Percentiles rank a stretch among this genome's conserved stretches.
Conservation (phyloP, 2,113 vertebrate species). For the Poeciliopsis turrubarensis region DNA sequence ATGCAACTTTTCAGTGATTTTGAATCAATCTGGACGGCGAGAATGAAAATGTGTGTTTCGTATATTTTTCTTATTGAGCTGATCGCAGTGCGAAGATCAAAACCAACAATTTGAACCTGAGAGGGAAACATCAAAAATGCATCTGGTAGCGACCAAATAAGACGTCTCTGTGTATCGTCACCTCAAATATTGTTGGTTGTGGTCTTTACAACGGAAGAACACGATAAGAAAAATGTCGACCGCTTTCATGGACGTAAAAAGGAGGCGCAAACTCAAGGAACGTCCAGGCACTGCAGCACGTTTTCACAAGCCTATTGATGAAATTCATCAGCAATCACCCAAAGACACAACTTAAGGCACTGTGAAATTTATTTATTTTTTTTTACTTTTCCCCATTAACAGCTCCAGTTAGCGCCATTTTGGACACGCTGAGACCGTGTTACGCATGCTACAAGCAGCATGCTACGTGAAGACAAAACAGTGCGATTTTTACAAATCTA, state of each 20-base stretch:
- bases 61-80: slow-evolving; percentile 20
- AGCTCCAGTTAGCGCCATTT: neutral
- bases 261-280: slow-evolving; percentile 39
- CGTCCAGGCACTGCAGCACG: slow-evolving; percentile 36
- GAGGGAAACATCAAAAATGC: neutral
- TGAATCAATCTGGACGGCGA: slow-evolving; percentile 35
- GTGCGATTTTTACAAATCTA: slow-evolving; percentile 22
- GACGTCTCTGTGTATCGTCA: neutral
- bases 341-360: slow-evolving; percentile 13
- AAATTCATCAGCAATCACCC: slow-evolving; percentile 7
- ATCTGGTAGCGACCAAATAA: no score
- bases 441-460: slow-evolving; percentile 62
- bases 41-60: slow-evolving; percentile 13
- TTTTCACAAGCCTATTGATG: slow-evolving; percentile 19
- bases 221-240: slow-evolving; percentile 24
- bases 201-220: slow-evolving; percentile 26
- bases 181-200: neutral
- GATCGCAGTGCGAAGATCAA: slow-evolving; percentile 27
- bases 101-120: slow-evolving; percentile 13
- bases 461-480: slow-evolving; percentile 54
- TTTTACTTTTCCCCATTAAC: slow-evolving; percentile 38
- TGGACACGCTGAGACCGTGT: slow-evolving; percentile 14
- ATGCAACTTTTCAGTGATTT: slow-evolving; percentile 3
- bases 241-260: slow-evolving; percentile 38
- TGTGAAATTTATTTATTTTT: slow-evolving; percentile 22